Evolutionary conservation across 2,113 vertebrate species (phyloP).

Genomic region (Muscicapa adusta): DNA sequence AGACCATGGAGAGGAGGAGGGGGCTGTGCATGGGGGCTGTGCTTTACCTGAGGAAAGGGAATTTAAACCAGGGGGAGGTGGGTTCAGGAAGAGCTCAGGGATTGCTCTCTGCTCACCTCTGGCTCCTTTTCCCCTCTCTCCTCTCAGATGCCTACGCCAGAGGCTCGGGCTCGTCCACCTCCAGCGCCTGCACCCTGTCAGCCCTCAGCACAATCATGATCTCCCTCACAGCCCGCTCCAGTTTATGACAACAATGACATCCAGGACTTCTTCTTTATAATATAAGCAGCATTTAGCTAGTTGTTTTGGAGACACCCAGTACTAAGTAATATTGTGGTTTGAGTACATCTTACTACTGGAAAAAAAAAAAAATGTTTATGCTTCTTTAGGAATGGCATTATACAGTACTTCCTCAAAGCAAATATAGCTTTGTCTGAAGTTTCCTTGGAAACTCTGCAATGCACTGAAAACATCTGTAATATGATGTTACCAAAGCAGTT

Average conservation of each 20-base stretch:
- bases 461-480: slow-evolving; percentile 91
- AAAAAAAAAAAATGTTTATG: slow-evolving; percentile 61
- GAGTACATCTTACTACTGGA: slow-evolving; percentile 80
- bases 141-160: slow-evolving; percentile 84
- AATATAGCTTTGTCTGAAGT: slow-evolving; percentile 76
- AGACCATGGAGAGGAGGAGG: neutral
- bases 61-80: fast-evolving
- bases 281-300: slow-evolving; percentile 84
- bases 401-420: slow-evolving; percentile 77
- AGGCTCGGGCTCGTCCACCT: slow-evolving; percentile 84
- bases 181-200: slow-evolving; percentile 90
- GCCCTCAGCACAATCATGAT: slow-evolving; percentile 96
- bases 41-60: fast-evolving
- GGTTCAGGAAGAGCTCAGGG: fast-evolving
- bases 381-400: slow-evolving; percentile 85
- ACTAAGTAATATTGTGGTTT: slow-evolving; percentile 78
- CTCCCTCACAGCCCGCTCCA: slow-evolving; percentile 96
- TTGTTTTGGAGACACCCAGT: slow-evolving; percentile 77
- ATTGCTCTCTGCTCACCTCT: neutral
- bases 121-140: neutral
- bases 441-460: slow-evolving; percentile 78
- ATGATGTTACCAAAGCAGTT: slow-evolving; percentile 99
- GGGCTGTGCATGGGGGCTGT: neutral
- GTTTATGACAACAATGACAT: slow-evolving; percentile 87
- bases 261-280: slow-evolving; percentile 76